A percentile compares a stretch with the other conserved stretches of the same genome.
These are phyloP conservation scores for Strigamia transsilvanica DNA, from an alignment of 2,888 invertebrate genomes.

Conservation along the genomic window DNA sequence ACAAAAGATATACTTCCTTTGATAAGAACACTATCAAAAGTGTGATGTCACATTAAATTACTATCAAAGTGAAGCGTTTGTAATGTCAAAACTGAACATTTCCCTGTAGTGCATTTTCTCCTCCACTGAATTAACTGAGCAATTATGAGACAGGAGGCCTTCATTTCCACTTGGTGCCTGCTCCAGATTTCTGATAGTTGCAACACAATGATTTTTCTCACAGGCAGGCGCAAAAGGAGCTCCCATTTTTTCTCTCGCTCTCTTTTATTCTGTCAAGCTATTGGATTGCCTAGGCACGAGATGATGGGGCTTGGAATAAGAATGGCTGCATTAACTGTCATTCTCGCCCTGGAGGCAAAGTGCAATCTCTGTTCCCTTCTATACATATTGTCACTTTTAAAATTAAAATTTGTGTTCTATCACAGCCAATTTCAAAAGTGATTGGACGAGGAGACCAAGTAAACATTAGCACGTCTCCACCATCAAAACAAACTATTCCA, in stretches of 20 bases:
- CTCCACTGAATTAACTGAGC: conserved; percentile 46
- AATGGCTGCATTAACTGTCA: conserved; percentile 47
- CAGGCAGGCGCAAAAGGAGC: conserved; percentile 17
- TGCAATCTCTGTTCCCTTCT: conserved; percentile 47
- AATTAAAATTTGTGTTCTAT: conserved; percentile 47
- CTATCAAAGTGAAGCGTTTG: conserved; percentile 47
- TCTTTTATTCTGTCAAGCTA: conserved; percentile 41
- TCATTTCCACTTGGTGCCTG: conserved; percentile 43
- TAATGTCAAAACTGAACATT: conserved; percentile 48
- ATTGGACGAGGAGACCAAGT: conserved; percentile 20
- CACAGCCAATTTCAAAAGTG: conserved; percentile 37
- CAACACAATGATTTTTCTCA: conserved; percentile 43
- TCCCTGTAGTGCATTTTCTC: conserved; percentile 48
- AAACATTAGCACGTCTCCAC: conserved; percentile 45
- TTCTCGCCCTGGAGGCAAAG: conserved; percentile 45
- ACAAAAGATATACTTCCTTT: conserved; percentile 47
- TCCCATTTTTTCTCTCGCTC: conserved; percentile 4
- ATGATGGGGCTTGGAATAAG: conserved; percentile 46
- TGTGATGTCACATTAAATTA: conserved; percentile 45
- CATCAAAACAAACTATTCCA: conserved; percentile 40
- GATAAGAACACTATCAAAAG: conserved; percentile 49
- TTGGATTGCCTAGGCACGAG: conserved; percentile 45
- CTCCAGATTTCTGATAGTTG: conserved; percentile 45
- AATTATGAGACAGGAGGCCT: conserved; percentile 49
- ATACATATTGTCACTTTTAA: conserved; percentile 43